These are phyloP conservation scores for Altica lythri DNA, from an alignment of 2,888 invertebrate species.

Conservation along the genomic window DNA sequence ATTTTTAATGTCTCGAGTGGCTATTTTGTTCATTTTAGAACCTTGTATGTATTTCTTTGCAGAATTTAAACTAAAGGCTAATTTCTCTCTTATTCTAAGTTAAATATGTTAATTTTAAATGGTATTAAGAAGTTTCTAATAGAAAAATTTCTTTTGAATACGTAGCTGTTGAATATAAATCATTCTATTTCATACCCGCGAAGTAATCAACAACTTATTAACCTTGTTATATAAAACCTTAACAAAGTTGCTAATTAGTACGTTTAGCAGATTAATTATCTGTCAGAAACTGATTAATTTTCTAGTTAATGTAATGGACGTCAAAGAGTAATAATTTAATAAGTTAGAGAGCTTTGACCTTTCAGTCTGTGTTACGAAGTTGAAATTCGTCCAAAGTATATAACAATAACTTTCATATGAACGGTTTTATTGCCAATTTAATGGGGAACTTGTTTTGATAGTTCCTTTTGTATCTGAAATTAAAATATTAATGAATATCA, in stretches of 20 bases:
- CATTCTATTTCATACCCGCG: constrained; percentile 22
- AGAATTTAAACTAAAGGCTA: too few relatives aligned
- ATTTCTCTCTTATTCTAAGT: too few relatives aligned
- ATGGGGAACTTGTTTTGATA: constrained; percentile 5
- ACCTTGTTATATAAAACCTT: constrained; percentile 42
- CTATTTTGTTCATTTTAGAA: too few relatives aligned
- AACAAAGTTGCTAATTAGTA: constrained; percentile 40
- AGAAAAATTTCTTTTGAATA: too few relatives aligned
- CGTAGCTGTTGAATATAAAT: constrained; percentile 28
- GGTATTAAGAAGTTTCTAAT: too few relatives aligned
- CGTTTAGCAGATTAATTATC: constrained; percentile 42
- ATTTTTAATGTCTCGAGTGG: too few relatives aligned
- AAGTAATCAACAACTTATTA: constrained; percentile 39
- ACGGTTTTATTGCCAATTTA: constrained; percentile 10
- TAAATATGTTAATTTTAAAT: too few relatives aligned
- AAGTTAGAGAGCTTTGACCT: constrained; percentile 32
- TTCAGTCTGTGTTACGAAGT: constrained; percentile 6
- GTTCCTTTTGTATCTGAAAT: constrained; percentile 14
- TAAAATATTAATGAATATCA: constrained; percentile 7
- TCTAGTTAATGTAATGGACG: constrained; percentile 37
- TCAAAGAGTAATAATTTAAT: constrained; percentile 40
- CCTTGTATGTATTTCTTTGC: too few relatives aligned
- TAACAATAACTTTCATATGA: constrained; percentile 16
- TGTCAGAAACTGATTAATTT: constrained; percentile 44
- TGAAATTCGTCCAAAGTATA: constrained; percentile 5